Evolutionary conservation across 2,113 vertebrate species (phyloP).

Genomic region (Manacus vitellinus): DNA sequence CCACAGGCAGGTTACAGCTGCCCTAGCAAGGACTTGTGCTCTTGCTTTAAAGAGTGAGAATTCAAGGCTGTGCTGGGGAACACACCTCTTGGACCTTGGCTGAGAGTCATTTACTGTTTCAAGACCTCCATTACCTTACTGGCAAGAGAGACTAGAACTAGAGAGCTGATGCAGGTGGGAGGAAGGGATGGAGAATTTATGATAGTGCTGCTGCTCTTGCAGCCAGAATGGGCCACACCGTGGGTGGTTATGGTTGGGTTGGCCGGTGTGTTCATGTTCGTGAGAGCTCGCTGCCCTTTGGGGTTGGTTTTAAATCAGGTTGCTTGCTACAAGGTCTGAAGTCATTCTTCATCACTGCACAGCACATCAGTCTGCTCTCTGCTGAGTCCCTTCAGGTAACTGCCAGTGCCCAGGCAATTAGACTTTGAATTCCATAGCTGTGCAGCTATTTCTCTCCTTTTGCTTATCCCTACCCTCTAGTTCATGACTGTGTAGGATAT

Average conservation of each 20-base stretch:
- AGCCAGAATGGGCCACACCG: rapidly evolving
- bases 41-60: neutral
- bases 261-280: neutral
- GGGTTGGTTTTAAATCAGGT: neutral
- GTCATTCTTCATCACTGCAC: neutral
- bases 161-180: neutral
- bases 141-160: neutral
- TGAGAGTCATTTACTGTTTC: neutral
- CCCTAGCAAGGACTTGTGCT: neutral
- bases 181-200: neutral
- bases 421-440: neutral
- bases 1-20: neutral
- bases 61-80: neutral
- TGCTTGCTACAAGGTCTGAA: neutral
- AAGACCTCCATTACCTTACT: neutral
- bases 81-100: neutral
- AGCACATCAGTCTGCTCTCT: neutral
- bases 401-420: neutral
- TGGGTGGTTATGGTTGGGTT: neutral
- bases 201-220: neutral
- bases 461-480: neutral
- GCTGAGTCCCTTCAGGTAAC: neutral
- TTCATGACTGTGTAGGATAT: neutral
- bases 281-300: neutral
- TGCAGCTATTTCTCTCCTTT: neutral